Conservation (phyloP, 2,888 invertebrate genomes). For the Macrophya alboannulata region DNA sequence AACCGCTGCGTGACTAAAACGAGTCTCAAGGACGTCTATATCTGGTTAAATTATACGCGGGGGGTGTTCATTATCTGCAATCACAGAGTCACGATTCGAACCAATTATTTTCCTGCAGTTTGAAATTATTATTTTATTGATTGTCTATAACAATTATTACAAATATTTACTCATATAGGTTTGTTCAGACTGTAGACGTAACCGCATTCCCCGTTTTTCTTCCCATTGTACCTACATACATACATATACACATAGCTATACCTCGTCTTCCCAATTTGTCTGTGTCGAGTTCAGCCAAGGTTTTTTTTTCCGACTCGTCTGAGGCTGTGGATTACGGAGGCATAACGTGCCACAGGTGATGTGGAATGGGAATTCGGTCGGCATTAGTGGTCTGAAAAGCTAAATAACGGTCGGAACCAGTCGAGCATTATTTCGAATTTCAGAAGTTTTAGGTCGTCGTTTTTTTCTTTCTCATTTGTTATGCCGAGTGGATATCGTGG, state of each 20-base stretch:
- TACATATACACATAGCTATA: background rate
- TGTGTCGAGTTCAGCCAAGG: background rate
- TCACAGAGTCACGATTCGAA: background rate
- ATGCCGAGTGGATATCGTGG: background rate
- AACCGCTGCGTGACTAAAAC: constrained; percentile 13
- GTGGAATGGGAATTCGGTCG: constrained; percentile 10
- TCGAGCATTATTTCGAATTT: background rate
- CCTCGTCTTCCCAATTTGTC: background rate
- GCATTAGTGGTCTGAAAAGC: background rate
- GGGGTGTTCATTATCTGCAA: background rate
- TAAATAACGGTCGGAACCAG: background rate
- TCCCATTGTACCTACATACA: background rate
- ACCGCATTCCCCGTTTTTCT: background rate
- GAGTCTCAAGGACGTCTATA: constrained; percentile 27
- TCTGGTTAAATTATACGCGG: background rate
- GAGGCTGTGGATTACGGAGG: constrained; percentile 23
- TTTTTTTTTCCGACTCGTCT: background rate
- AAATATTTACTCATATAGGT: background rate
- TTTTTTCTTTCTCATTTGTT: background rate
- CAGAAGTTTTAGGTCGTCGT: background rate
- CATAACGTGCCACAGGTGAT: background rate
- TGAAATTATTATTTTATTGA: background rate
- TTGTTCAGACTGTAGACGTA: background rate
- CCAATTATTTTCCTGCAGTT: background rate
- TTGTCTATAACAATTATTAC: background rate